Conservation (phyloP, 2,113 vertebrate species). For the Bagarius yarrelli region DNA sequence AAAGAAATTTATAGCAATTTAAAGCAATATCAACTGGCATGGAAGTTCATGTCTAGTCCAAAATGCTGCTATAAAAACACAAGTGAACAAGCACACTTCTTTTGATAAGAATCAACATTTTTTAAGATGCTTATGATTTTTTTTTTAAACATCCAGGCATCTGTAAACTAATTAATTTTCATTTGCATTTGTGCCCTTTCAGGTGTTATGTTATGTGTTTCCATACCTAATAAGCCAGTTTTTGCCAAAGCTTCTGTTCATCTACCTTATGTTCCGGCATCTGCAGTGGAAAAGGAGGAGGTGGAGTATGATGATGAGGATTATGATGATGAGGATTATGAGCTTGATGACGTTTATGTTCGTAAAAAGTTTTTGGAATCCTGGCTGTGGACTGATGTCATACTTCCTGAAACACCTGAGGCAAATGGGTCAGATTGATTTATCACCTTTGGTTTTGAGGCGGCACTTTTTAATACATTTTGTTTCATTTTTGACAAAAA, state of each 20-base stretch:
- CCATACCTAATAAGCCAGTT: no score
- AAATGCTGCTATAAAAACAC: background rate
- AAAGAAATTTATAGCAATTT: no score
- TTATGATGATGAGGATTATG: conserved; percentile 52
- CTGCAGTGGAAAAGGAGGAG: background rate
- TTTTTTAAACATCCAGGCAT: no score
- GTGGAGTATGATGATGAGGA: conserved; percentile 15
- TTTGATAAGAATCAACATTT: no score
- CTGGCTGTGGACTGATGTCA: conserved; percentile 70
- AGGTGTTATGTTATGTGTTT: no score
- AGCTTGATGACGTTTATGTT: conserved; percentile 58
- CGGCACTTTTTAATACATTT: background rate
- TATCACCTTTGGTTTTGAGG: background rate
- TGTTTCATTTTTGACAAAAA: background rate
- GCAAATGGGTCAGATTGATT: conserved; percentile 57
- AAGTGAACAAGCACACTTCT: background rate
- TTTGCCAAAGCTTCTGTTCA: no score
- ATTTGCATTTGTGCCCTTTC: no score
- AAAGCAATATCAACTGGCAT: background rate
- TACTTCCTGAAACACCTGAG: conserved; percentile 53
- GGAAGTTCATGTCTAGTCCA: background rate
- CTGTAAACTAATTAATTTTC: no score
- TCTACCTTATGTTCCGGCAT: background rate
- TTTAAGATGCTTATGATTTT: no score
- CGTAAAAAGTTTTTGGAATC: conserved; percentile 70